Evolutionary conservation across 2,888 invertebrate genomes (phyloP).

Genomic region (Micoletzkya japonica): DNA sequence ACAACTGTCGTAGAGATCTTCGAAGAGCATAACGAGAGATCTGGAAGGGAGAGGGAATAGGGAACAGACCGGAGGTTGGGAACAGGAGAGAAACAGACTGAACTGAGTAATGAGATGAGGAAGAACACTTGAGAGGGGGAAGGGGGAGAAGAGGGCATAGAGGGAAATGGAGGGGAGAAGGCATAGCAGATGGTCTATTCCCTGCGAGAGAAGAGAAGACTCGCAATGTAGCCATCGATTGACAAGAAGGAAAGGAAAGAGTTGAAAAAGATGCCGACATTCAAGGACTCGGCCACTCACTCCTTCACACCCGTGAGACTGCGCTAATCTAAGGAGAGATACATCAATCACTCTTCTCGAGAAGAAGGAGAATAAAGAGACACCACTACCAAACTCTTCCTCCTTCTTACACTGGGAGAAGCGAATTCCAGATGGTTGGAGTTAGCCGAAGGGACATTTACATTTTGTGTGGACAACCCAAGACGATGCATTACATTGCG

Average conservation of each 20-base stretch:
- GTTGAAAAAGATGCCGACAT: not conserved
- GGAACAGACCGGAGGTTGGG: not conserved
- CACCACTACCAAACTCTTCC: too few relatives aligned
- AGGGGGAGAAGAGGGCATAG: conserved; percentile 2
- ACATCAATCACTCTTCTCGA: too few relatives aligned
- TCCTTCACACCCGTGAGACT: not conserved
- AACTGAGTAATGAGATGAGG: not conserved
- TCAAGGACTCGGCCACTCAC: not conserved
- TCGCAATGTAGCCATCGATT: too few relatives aligned
- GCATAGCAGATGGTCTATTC: not conserved
- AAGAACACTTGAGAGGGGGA: not conserved
- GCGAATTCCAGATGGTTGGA: too few relatives aligned
- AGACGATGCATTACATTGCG: too few relatives aligned
- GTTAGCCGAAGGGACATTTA: too few relatives aligned
- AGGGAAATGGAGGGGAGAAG: conserved; percentile 3
- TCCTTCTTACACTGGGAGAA: too few relatives aligned
- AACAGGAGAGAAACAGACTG: not conserved
- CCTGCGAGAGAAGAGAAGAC: not conserved
- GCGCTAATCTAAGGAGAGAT: too few relatives aligned
- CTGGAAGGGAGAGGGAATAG: not conserved
- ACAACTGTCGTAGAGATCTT: conserved; percentile 40
- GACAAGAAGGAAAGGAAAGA: not conserved
- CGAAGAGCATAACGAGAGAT: conserved; percentile 32
- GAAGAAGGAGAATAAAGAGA: too few relatives aligned
- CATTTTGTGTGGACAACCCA: too few relatives aligned